phyloP scores from a whole-genome alignment of 2,888 invertebrate genomes.

The Callinectes sapidus region DNA sequence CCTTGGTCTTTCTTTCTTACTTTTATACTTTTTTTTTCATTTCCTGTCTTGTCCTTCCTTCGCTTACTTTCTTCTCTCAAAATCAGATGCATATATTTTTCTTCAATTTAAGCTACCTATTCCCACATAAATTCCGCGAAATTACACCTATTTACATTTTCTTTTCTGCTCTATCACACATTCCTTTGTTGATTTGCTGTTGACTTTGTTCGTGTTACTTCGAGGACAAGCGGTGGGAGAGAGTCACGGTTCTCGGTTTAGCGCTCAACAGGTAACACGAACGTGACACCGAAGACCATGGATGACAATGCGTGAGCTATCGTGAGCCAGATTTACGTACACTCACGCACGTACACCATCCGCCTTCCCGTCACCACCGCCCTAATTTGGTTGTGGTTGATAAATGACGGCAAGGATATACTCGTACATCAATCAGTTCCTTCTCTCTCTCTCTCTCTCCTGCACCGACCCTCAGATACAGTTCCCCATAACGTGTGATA shows the following conservation, averaged over 20 bases:
- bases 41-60: too few species aligned
- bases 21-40: too few species aligned
- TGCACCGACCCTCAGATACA: neutral
- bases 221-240: neutral
- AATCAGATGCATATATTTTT: too few species aligned
- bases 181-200: neutral
- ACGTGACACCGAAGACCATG: neutral
- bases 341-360: neutral
- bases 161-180: neutral
- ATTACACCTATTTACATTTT: neutral
- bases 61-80: too few species aligned
- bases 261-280: neutral
- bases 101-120: too few species aligned
- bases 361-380: neutral
- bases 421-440: neutral
- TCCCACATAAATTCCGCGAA: too few species aligned
- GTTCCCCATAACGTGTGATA: neutral
- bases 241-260: neutral
- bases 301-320: neutral
- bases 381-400: neutral
- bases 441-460: neutral
- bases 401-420: neutral
- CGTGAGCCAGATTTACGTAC: neutral
- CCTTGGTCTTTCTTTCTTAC: too few species aligned
- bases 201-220: neutral